Evolutionary conservation across 2,113 vertebrate species (phyloP), one percentile per base, ranked within the genome.

Genomic region (Chaetorhynchus papuensis): DNA sequence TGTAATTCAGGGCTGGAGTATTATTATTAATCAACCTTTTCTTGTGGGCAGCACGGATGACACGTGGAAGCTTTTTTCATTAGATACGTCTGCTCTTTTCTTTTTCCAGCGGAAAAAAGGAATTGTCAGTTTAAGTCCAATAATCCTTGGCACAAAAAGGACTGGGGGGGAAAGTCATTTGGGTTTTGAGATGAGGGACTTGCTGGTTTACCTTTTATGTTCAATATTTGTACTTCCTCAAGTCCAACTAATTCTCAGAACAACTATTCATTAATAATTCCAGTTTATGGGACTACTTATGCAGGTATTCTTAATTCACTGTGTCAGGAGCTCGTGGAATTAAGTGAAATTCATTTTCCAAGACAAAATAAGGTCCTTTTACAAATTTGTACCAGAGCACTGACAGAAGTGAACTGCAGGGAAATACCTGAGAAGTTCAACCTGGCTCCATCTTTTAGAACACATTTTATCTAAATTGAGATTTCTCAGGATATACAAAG

Each of bases 381-480:
- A 45, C 21, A 66, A 35, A 65, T 23, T n/a, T 24, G 0, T 27
- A 64, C 44, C 52, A n/a, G 30, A 42, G 19, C 3, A 4, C 28
- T 11, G 52, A 78, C 30, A 60, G 37, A n/a, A 65, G 19, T 0
- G 10, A n/a, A 12, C 44, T 13, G 7, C 3, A 28, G n/a, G 6
- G 33, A 81, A 78, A 49, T 0, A 63, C 33, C 64, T 11, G 28
- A 28, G 27, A 80, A 93, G 75, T 60, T 71, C 68, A 22, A n/a
- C 3, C 35, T 6, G 27, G 28, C 28, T n/a, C 42, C 3, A 0
- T 9, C 3, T 44, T 80, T 70, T 4, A 61, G 24, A 3, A 26
- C 6, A 2, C 2, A 0, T 60, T 75, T 60, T 11, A 82, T 2
- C 57, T n/a, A 74, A 75, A 68, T 0, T 5, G 54, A 57, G 12